These are phyloP conservation scores for Sebastes variabilis DNA, from an alignment of 2,797 vertebrate genomes.

Conservation along the genomic window DNA sequence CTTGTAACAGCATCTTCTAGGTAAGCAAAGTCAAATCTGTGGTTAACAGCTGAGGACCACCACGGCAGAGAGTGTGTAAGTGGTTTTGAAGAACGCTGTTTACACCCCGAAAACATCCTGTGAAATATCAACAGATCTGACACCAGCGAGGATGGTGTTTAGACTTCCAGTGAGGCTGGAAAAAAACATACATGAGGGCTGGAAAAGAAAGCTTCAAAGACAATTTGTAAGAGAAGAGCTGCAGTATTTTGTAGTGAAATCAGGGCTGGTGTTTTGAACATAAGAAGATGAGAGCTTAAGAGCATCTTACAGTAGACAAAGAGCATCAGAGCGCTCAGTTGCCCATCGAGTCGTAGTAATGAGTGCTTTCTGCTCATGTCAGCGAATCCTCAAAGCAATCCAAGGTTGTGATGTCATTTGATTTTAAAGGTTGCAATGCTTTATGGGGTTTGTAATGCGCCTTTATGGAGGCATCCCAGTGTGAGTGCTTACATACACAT, in stretches of 20 bases:
- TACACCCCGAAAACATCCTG: slow-evolving; percentile 61
- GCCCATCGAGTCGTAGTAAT: slow-evolving; percentile 63
- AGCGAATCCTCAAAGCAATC: slow-evolving; percentile 78
- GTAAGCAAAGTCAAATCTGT: slow-evolving; percentile 84
- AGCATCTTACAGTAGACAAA: slow-evolving; percentile 64
- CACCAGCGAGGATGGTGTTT: slow-evolving; percentile 6
- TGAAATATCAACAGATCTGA: slow-evolving; percentile 46
- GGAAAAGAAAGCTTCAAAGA: not conserved
- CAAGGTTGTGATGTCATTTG: slow-evolving; percentile 82
- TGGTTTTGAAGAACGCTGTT: slow-evolving; percentile 59
- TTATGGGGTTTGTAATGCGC: slow-evolving; percentile 79
- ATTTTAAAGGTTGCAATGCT: slow-evolving; percentile 81
- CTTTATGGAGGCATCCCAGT: slow-evolving; percentile 65
- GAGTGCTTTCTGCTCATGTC: slow-evolving; percentile 76
- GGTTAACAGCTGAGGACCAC: slow-evolving; percentile 75
- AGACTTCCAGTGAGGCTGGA: slow-evolving; percentile 12
- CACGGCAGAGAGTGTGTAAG: slow-evolving; percentile 47
- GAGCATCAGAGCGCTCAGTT: slow-evolving; percentile 55
- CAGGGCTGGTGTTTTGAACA: not conserved
- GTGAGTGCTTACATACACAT: slow-evolving; percentile 39
- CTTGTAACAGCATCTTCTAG: slow-evolving; percentile 79
- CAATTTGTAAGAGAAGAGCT: not conserved
- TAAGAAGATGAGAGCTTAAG: slow-evolving; percentile 8
- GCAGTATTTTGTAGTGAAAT: slow-evolving; percentile 5
- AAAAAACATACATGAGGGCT: not conserved